Conservation (phyloP, 2,113 vertebrate species). For the Nerophis ophidion region DNA sequence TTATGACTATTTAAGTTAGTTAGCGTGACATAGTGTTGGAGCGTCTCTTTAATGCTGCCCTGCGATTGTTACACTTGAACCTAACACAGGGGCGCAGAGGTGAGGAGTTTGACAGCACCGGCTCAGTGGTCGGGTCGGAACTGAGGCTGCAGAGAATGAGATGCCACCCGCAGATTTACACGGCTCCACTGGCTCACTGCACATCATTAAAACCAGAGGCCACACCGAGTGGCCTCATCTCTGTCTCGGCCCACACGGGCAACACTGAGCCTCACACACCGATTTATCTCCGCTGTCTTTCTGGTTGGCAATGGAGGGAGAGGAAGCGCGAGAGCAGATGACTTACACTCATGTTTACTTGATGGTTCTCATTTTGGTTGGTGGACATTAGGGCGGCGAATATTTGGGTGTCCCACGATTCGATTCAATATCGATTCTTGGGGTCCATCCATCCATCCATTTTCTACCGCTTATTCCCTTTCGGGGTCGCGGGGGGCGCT, state of each 20-base stretch:
- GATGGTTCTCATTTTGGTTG: constrained; percentile 63
- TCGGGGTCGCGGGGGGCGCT: too few relatives aligned
- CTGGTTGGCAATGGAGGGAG: constrained; percentile 19
- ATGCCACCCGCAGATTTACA: constrained; percentile 68
- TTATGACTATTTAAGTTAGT: constrained; percentile 1
- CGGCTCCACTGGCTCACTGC: constrained; percentile 60
- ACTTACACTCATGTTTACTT: constrained; percentile 59
- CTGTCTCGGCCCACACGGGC: constrained; percentile 62
- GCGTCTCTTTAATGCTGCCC: constrained; percentile 11
- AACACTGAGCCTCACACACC: constrained; percentile 45
- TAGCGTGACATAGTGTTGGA: neutral
- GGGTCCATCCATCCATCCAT: too few relatives aligned
- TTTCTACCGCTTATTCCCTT: too few relatives aligned
- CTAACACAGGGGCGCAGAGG: constrained; percentile 42
- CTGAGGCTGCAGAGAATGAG: constrained; percentile 52
- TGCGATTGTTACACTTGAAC: constrained; percentile 31
- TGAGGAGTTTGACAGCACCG: constrained; percentile 59
- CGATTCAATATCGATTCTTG: too few relatives aligned
- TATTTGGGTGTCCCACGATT: too few relatives aligned
- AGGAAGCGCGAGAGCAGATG: constrained; percentile 27
- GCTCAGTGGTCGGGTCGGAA: constrained; percentile 44
- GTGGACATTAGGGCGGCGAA: too few relatives aligned
- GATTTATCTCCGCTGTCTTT: constrained; percentile 71
- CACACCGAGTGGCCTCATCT: constrained; percentile 56
- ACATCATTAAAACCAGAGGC: constrained; percentile 69